Base-by-base conservation (phyloP, 2,797 vertebrate genomes). In the Takifugu ocellatus region DNA sequence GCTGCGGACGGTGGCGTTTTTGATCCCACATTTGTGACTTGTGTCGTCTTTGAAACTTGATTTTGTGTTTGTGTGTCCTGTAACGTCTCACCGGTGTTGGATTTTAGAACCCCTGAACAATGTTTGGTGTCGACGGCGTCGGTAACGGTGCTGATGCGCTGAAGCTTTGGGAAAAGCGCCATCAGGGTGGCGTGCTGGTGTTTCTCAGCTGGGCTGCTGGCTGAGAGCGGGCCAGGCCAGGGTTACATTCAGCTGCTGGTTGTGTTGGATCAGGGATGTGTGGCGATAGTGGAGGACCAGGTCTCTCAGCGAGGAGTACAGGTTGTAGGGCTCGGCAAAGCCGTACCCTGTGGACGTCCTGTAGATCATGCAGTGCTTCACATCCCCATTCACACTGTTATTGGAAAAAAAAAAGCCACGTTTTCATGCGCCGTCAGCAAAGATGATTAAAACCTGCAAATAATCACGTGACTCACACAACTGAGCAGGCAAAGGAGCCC, bases 311-410 rank as follows among this genome's bases (percentile, higher is more conserved):
- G 95, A 95, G 3, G 91, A 88, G 5, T 95, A 93, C 63, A 94
- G 87, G 90, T 97, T 95, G 92, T 95, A 97, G 76, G 95, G 95
- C 61, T 97, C 95, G 0, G 95, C 94, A 0, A 97, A 97, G 50
- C 95, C 95, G 0, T 92, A 95, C 51, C 95, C 95, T 0, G 92
- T 94, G 2, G 89, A 87, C 0, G 94, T 97, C 85, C 93, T 93
- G 90, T 93, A 92, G 91, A 97, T 96, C 74, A 97, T 92, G 9
- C 95, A 97, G 91, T 97, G 95, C 77, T 97, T 97, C 67, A 93
- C 92, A 62, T 94, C 94, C 4, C 94, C 93, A 0, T 95, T 93
- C 82, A 92, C 93, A 45, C 95, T 97, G 74, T 1, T 14, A 73
- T 26, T 55, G 26, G 1, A 14, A 10, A 14, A 7, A 14, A 7